Evolutionary conservation across 30 jellyfish, hydroid and myxozoan genomes (phyloP), one percentile per base, ranked within the genome.

Genomic region (Cassiopea xamachana): DNA sequence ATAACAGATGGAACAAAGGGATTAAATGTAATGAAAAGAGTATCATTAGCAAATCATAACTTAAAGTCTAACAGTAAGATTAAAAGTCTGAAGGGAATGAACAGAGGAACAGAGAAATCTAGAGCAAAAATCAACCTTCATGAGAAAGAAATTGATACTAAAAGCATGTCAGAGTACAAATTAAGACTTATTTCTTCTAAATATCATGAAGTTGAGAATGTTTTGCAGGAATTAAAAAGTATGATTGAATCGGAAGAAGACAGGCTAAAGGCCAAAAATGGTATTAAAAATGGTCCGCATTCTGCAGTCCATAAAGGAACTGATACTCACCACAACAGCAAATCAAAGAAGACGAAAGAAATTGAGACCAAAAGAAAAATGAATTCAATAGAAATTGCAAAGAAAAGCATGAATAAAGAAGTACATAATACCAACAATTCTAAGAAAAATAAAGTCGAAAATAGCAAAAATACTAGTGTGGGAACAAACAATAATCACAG

Each of bases 181-280:
- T 2, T 78, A 1, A 18, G 51, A 18, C 49, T 12, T 58, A 78
- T 78, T 78, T 50, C 75, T 0, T 8, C 49, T 44, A 78, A 78
- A 78, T 78, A 78, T 48, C 87, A 78, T 27, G 87, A 78, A 50
- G 27, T 78, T 1, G 87, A 78, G 51, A 78, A 55, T 75, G 48
- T 78, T 1, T 1, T 78, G 49, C 55, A 19, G 71, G 87, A 78
- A 15, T 39, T 78, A 78, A 78, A 78, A 12, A 17, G 12, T 60
- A 8, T 78, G 87, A 44, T 78, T 16, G 71, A 50, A 69, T 7
- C 55, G 1, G 87, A 78, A 78, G 75, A 71, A 43, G 51, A 71
- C 55, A 71, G 80, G 39, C 80, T 71, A 9, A 67, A 7, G 15
- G 76, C 27, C 6, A 19, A 4, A 15, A 7, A 67, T 67, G 76